phyloP scores from a whole-genome alignment of 2,113 vertebrate species.

The Gnathonemus longibarbis region DNA sequence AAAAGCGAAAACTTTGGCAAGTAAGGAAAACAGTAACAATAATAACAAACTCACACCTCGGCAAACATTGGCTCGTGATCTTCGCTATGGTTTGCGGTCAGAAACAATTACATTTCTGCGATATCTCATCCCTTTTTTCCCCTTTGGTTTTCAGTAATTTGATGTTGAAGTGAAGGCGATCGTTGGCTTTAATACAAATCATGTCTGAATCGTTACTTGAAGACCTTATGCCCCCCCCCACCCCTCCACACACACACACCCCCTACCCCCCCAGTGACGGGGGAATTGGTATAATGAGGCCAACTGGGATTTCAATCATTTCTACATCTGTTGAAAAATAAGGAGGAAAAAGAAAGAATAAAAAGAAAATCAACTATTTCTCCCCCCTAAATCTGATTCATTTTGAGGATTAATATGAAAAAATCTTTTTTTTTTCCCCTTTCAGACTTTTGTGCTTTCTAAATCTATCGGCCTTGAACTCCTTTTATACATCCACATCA shows the following conservation, averaged over 20 bases:
- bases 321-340: conserved; percentile 70
- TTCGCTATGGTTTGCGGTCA: conserved; percentile 36
- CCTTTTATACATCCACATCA: conserved; percentile 42
- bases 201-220: conserved; percentile 76
- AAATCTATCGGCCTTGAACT: conserved; percentile 55
- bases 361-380: conserved; percentile 45
- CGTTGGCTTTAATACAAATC: conserved; percentile 77
- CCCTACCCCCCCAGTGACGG: conserved; percentile 41
- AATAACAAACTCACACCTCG: conserved; percentile 22
- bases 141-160: conserved; percentile 55
- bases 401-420: conserved; percentile 62
- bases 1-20: not conserved
- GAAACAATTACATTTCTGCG: conserved; percentile 51
- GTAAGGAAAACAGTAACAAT: not conserved
- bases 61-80: conserved; percentile 25
- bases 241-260: no score
- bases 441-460: conserved; percentile 49
- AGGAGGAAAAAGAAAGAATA: conserved; percentile 36
- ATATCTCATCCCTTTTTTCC: conserved; percentile 47
- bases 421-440: conserved; percentile 26
- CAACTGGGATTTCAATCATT: conserved; percentile 72
- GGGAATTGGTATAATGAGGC: conserved; percentile 65
- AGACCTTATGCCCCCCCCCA: conserved; percentile 52
- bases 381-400: conserved; percentile 47
- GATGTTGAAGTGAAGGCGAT: conserved; percentile 59